These are phyloP conservation scores for Gracilinanus agilis DNA, from an alignment of 2,113 vertebrate genomes.

Conservation along the genomic window DNA sequence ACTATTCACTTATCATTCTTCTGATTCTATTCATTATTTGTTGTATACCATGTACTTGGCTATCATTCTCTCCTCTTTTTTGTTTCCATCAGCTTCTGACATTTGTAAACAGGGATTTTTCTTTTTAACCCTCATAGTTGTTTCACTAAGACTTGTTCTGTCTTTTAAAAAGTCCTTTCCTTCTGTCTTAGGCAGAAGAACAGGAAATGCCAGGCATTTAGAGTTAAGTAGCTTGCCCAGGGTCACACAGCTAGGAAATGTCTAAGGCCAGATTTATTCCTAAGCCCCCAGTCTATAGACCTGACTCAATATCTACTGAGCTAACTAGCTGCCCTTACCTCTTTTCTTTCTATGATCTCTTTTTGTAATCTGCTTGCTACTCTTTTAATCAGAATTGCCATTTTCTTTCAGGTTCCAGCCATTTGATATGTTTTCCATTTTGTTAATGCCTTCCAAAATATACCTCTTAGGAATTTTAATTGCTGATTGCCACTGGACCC, in stretches of 20 bases:
- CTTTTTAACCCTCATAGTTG: neutral
- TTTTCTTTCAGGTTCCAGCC: neutral
- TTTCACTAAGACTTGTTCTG: neutral
- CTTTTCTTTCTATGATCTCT: conserved; percentile 27
- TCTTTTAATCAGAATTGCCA: conserved; percentile 10
- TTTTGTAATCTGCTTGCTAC: neutral
- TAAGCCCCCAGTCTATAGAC: too few species aligned
- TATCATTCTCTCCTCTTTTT: neutral
- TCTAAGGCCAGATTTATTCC: too few species aligned
- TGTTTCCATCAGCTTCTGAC: neutral
- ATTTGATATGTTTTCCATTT: conserved; percentile 26
- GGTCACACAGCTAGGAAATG: too few species aligned
- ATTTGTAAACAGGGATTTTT: conserved; percentile 39
- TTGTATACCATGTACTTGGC: neutral
- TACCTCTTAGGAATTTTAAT: conserved; percentile 39
- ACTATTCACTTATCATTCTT: neutral
- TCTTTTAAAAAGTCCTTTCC: too few species aligned
- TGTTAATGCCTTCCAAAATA: conserved; percentile 28
- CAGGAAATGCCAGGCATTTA: too few species aligned
- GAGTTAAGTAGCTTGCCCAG: too few species aligned
- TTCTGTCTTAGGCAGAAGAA: too few species aligned
- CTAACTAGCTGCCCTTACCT: neutral
- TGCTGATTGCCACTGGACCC: neutral
- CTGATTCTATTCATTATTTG: neutral
- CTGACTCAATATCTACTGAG: too few species aligned